Evolutionary conservation across 2,113 vertebrate species (phyloP).

Genomic region (Syngnathoides biaculeatus): DNA sequence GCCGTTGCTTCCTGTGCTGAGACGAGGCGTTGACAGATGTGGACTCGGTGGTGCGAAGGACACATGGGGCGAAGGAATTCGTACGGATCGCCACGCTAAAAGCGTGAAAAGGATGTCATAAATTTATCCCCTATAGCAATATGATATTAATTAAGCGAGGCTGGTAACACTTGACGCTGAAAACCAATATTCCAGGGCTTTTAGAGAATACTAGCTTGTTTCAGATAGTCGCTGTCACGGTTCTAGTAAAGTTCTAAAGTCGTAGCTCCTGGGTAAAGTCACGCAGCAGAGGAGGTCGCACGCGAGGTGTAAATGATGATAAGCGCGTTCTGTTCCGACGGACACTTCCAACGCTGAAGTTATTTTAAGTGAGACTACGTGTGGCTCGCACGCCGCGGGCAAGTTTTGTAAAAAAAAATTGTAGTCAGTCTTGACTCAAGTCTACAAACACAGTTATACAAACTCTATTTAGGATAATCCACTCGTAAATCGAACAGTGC

Average conservation of each 20-base stretch:
- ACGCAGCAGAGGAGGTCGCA: constrained; percentile 11
- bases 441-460: constrained; percentile 11
- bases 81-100: not conserved
- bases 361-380: constrained; percentile 62
- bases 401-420: no score
- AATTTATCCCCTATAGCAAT: no score
- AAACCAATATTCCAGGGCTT: no score
- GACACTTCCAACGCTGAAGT: constrained; percentile 28
- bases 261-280: no score
- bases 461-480: constrained; percentile 29
- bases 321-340: constrained; percentile 47
- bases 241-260: not conserved
- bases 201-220: no score
- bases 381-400: not conserved
- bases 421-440: not conserved
- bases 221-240: no score
- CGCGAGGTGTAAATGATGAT: constrained; percentile 34
- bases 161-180: no score
- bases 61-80: constrained; percentile 15
- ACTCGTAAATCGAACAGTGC: constrained; percentile 7
- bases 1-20: constrained; percentile 45
- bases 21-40: constrained; percentile 58
- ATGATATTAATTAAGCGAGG: no score
- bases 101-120: no score
- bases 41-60: constrained; percentile 43